Evolutionary conservation across 2,113 vertebrate species (phyloP), one percentile per base, ranked within the genome.

Genomic region (Zosterops hypoxanthus): DNA sequence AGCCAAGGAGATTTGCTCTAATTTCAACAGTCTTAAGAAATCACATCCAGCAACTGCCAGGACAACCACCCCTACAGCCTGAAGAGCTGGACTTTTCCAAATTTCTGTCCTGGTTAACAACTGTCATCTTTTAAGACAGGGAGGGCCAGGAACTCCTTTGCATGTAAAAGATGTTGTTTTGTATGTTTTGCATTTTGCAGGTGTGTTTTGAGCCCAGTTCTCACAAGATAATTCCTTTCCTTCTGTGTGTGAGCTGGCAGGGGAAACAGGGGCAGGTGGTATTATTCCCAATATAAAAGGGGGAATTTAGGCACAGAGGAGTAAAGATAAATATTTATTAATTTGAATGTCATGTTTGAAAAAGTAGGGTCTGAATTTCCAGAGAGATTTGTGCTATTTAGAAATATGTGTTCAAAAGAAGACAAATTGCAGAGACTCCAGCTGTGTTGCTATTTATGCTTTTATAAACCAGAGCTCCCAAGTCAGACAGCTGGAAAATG

Each of bases 261-360:
- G 28, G 39, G 77, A 6, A 23, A n/a, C 7, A 63, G 44, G 29
- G n/a, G 65, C 76, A 77, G 25, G 93, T 83, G 68, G 5, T 64
- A 34, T 75, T 50, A 78, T 63, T 88, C 47, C 16, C 17, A 25
- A 28, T 8, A 59, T 41, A 71, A 92, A 88, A 84, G 34, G 29
- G 31, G 17, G 5, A 88, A 86, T 68, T 92, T 63, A 73, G 63
- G 28, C 49, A 82, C 20, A 76, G 42, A 90, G 59, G 16, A 90
- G 23, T 73, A 50, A 68, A 70, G 72, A 73, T 61, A 92, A 93
- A 93, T 93, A 88, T 93, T 95, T 95, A 88, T 59, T 70, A 26
- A 70, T 80, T 57, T 83, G n/a, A 86, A 73, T 55, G 25, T 95
- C 71, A 75, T 88, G 56, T 88, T 86, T 88, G 88, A 92, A 92